Base-by-base conservation (phyloP, 2,113 vertebrate species). In the Columbina picui region DNA sequence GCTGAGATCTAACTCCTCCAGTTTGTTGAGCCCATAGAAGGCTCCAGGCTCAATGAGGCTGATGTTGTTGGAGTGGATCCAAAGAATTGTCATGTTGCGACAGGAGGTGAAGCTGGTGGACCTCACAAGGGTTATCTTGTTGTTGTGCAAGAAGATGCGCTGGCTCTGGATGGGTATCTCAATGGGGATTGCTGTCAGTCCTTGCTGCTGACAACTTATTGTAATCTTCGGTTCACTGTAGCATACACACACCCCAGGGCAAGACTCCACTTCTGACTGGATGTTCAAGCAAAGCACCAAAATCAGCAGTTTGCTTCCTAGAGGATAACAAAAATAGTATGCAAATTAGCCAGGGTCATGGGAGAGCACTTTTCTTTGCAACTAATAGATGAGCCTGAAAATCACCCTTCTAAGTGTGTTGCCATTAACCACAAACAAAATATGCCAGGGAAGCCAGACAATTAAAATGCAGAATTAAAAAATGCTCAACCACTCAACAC, bases 1-100 rank as follows among this genome's bases (percentile, higher is more conserved):
- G 0, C 99, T 99, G 90, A 99, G 99, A 96, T 99, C 99, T 93
- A 99, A 96, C 94, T 99, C 99, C 97, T 99, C 99, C 81, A 99
- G 97, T 83, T 98, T 99, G 84, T 98, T 98, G 81, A 99, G 98
- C 68, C 99, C 99, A 1, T 98, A 97, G 87, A 99, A 99, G 59
- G 99, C 99, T 5, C 99, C 98, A 0, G 99, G 98, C 32, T 99
- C 99, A 1, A 99, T 99, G 93, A 97, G 98, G 97, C 98, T 99
- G 95, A 99, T 99, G 69, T 99, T 99, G 76, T 99, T 99, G 38
- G 99, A 99, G 97, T 99, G 99, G 41, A 99, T 98, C 99, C 99
- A 99, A 76, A 99, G 98, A 78, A 99, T 99, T 1, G 98, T 99
- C 94, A 99, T 98, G 96, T 99, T 99, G 93, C 98, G 99, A 94